Base-by-base conservation (phyloP, 2,888 invertebrate genomes). In the Heliconius sara region DNA sequence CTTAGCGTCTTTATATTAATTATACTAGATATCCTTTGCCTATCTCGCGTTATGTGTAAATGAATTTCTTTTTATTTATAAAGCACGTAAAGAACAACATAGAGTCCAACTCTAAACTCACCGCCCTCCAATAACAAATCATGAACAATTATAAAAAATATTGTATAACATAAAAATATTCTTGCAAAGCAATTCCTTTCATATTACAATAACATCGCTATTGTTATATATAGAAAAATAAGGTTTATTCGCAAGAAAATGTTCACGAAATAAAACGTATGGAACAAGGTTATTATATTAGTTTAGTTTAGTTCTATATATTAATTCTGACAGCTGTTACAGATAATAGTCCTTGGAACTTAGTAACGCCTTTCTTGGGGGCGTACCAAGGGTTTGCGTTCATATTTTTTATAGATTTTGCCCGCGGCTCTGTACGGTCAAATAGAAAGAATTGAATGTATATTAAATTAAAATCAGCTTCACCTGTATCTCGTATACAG, bases 321-420 rank as follows among this genome's bases (percentile, higher is more conserved):
- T 75, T 75, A 75, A 75, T 27, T 12, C 68, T 66, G 81, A 74
- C 81, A 81, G 81, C 73, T 81, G 79, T 39, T 77, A 39, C 79
- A 70, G 73, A 81, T 80, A 71, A 68, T 76, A 13, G 72, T 76
- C 67, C 76, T 77, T 73, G 76, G 68, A 52, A 65, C 39, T 80
- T 66, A 34, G 77, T 52, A 72, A 68, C 81, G 79, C 76, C 79
- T 67, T 67, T 70, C 79, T 73, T 66, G 76, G 68, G 60, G 43
- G 57, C 79, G 52, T 12, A 63, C 78, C 76, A 79, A 68, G 68
- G 22, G 27, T 43, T 72, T 70, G 7, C n/a, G n/a, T 39, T 9
- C n/a, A 68, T 25, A 9, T 13, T 10, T 68, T 22, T 68, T 12
- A n/a, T n/a, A 60, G 7, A 3, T n/a, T 60, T n/a, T 60, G 60